A percentile compares a stretch with the other conserved stretches of the same genome.
These are phyloP conservation scores for Miniopterus natalensis DNA, from an alignment of 2,113 vertebrate species.

Conservation along the genomic window DNA sequence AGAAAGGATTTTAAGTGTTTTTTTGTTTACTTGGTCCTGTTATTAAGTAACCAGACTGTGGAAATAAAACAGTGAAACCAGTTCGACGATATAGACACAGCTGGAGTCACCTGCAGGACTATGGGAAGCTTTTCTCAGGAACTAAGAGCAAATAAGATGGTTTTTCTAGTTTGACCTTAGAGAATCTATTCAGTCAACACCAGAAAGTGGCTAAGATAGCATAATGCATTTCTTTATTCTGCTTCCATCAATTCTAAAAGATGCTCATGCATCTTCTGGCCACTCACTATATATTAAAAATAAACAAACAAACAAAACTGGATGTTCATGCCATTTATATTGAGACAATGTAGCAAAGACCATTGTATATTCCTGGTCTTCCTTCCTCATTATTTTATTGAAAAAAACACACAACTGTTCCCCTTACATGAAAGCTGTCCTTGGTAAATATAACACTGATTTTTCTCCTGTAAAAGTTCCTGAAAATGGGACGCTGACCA, in stretches of 20 bases:
- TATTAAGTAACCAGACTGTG: neutral
- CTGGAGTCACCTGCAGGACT: neutral
- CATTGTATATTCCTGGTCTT: neutral
- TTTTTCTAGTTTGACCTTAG: neutral
- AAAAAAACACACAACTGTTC: neutral
- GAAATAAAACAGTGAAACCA: neutral
- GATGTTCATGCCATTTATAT: neutral
- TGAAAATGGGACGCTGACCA: neutral
- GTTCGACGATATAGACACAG: neutral
- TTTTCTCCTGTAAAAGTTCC: slow-evolving; percentile 23
- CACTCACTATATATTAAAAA: neutral
- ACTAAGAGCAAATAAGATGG: neutral
- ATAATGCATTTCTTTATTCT: neutral
- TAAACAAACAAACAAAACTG: neutral
- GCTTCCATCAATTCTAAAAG: neutral
- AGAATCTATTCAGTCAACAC: neutral
- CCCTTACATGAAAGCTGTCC: slow-evolving; percentile 38
- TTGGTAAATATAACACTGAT: neutral
- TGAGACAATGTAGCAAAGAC: neutral
- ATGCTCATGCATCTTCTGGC: neutral
- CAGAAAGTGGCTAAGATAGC: neutral
- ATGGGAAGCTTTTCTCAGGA: neutral
- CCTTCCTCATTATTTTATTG: neutral
- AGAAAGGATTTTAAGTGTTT: neutral
- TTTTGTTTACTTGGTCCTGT: neutral